Conservation (phyloP, 2,888 invertebrate species). For the Lycia hirtaria region DNA sequence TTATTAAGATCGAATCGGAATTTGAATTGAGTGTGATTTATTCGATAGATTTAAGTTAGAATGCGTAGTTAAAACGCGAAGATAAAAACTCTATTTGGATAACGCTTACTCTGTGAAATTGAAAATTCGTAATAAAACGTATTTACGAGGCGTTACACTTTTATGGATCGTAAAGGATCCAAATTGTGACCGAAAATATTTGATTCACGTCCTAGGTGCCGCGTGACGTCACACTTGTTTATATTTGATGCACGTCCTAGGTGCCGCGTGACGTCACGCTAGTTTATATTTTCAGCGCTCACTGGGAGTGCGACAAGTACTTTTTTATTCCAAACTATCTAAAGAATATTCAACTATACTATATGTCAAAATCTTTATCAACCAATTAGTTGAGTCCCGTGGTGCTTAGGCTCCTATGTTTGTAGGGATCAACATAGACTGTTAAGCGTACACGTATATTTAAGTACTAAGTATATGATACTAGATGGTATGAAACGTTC, state of each 20-base stretch:
- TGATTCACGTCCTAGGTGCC: constrained; percentile 12
- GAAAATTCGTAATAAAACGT: constrained; percentile 44
- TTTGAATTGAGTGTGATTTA: background rate
- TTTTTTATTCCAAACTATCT: too few relatives aligned
- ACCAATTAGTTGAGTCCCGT: too few relatives aligned
- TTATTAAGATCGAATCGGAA: too few relatives aligned
- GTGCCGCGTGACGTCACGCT: background rate
- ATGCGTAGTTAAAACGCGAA: constrained; percentile 15
- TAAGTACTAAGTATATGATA: too few relatives aligned
- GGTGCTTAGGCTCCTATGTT: too few relatives aligned
- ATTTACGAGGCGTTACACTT: constrained; percentile 42
- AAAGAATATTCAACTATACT: too few relatives aligned
- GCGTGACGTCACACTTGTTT: background rate
- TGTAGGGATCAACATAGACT: too few relatives aligned
- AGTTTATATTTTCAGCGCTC: constrained; percentile 9
- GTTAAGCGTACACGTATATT: too few relatives aligned
- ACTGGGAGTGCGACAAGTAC: too few relatives aligned
- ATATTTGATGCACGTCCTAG: constrained; percentile 13
- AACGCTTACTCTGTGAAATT: constrained; percentile 42
- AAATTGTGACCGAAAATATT: constrained; percentile 37
- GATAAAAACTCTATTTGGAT: constrained; percentile 19
- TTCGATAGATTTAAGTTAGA: constrained; percentile 1
- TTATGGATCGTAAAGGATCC: constrained; percentile 44
- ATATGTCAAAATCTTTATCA: too few relatives aligned
- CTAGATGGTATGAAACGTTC: too few relatives aligned